These are phyloP conservation scores for Montifringilla adamsi DNA, from an alignment of 2,113 vertebrate species.

Conservation along the genomic window DNA sequence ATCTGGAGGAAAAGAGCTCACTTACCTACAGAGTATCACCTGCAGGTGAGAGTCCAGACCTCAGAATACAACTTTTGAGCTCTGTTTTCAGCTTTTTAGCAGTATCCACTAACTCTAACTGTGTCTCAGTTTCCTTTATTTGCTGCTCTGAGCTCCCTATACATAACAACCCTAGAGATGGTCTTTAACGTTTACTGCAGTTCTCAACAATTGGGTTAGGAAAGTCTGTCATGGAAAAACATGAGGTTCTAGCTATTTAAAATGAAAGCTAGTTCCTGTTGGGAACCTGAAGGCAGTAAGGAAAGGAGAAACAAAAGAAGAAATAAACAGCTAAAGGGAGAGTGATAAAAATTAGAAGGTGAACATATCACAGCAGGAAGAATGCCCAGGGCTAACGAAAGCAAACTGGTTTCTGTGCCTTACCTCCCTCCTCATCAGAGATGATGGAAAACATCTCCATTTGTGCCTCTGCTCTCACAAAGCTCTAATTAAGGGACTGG, in stretches of 20 bases:
- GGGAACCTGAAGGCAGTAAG: background rate
- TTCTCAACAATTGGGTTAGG: background rate
- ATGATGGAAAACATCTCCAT: constrained; percentile 68
- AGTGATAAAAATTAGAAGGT: background rate
- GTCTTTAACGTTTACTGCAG: constrained; percentile 14
- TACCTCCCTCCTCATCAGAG: constrained; percentile 3
- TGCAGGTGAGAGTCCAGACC: background rate
- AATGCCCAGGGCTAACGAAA: background rate
- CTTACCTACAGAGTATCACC: background rate
- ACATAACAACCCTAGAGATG: background rate
- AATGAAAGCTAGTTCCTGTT: background rate
- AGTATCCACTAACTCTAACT: background rate
- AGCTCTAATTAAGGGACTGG: constrained; percentile 78
- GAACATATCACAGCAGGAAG: background rate
- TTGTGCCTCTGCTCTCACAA: constrained; percentile 40
- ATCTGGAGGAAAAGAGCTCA: background rate
- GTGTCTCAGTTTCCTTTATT: background rate
- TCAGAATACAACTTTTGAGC: background rate
- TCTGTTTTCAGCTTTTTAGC: background rate
- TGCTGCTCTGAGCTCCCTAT: background rate
- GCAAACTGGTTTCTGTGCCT: background rate
- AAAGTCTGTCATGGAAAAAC: background rate
- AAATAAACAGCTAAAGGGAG: background rate
- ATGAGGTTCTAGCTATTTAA: background rate
- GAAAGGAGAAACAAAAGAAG: background rate